These are phyloP conservation scores for Drosophila oshimai DNA, from an alignment of 1,140 invertebrate species.

Conservation along the genomic window DNA sequence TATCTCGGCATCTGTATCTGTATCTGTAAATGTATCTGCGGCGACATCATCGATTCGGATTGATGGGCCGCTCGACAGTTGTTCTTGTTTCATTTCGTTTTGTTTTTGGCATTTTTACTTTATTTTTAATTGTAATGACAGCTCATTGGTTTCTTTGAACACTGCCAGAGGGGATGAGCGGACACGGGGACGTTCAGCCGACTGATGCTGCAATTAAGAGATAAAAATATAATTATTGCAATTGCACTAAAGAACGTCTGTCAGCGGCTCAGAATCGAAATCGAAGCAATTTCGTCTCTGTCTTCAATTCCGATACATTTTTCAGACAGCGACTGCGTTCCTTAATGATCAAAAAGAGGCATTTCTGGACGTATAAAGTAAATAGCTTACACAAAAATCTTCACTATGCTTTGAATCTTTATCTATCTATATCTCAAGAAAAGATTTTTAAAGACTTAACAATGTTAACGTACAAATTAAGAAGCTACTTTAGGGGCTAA, in stretches of 20 bases:
- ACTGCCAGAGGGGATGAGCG: background rate
- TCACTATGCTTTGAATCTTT: too few species aligned
- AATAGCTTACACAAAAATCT: too few species aligned
- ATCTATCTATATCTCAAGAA: too few species aligned
- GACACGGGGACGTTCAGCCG: background rate
- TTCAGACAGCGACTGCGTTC: slow-evolving; percentile 16
- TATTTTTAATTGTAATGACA: slow-evolving; percentile 81
- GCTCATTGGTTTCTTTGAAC: slow-evolving; percentile 79
- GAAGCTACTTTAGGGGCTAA: too few species aligned
- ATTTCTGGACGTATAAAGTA: slow-evolving; percentile 67
- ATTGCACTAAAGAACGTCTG: slow-evolving; percentile 34
- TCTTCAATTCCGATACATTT: slow-evolving; percentile 23
- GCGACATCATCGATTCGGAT: slow-evolving; percentile 71
- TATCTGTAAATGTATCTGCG: slow-evolving; percentile 35
- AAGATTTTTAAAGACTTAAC: too few species aligned
- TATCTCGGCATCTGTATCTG: slow-evolving; percentile 36
- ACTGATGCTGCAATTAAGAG: slow-evolving; percentile 75
- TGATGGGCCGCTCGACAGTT: slow-evolving; percentile 71
- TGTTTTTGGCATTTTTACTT: slow-evolving; percentile 52
- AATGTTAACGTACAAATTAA: too few species aligned
- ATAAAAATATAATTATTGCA: slow-evolving; percentile 81
- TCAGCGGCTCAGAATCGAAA: slow-evolving; percentile 34
- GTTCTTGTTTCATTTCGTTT: slow-evolving; percentile 59
- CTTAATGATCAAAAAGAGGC: slow-evolving; percentile 39
- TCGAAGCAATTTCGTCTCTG: slow-evolving; percentile 1